A percentile compares a stretch with the other conserved stretches of the same genome.
Conservation (phyloP, 1,140 invertebrate genomes). For the Tigriopus japonicus region DNA sequence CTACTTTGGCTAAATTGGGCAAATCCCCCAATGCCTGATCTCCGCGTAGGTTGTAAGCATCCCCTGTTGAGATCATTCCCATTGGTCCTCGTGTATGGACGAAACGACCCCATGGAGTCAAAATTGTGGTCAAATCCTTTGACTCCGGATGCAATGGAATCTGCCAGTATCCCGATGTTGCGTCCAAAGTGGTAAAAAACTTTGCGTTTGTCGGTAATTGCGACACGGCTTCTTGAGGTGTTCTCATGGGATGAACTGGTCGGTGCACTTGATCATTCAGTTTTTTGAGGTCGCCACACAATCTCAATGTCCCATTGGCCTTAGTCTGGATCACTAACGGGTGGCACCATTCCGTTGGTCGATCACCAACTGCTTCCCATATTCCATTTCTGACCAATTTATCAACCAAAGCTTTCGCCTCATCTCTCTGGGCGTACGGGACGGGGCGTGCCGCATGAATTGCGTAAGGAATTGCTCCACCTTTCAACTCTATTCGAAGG, state of each 20-base stretch:
- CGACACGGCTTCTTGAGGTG: constrained; percentile 19
- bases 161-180: constrained; percentile 21
- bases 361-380: background rate
- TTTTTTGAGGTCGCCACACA: constrained; percentile 16
- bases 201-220: background rate
- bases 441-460: background rate
- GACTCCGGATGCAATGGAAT: constrained; percentile 19
- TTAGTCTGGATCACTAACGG: constrained; percentile 13
- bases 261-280: constrained; percentile 20
- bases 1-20: no score
- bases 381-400: background rate
- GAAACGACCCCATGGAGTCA: constrained; percentile 19
- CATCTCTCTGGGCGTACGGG: background rate
- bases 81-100: constrained; percentile 16
- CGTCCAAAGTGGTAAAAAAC: constrained; percentile 19
- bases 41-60: constrained; percentile 17
- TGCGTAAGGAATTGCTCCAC: no score
- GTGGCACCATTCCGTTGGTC: constrained; percentile 13
- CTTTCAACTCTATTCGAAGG: no score
- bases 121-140: constrained; percentile 20
- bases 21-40: constrained; percentile 15
- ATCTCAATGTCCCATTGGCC: constrained; percentile 1
- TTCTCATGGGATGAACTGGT: constrained; percentile 18
- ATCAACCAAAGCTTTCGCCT: constrained; percentile 5
- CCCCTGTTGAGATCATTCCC: constrained; percentile 15